Conservation (phyloP, 2,797 vertebrate genomes). For the Rousettus madagascariensis region DNA sequence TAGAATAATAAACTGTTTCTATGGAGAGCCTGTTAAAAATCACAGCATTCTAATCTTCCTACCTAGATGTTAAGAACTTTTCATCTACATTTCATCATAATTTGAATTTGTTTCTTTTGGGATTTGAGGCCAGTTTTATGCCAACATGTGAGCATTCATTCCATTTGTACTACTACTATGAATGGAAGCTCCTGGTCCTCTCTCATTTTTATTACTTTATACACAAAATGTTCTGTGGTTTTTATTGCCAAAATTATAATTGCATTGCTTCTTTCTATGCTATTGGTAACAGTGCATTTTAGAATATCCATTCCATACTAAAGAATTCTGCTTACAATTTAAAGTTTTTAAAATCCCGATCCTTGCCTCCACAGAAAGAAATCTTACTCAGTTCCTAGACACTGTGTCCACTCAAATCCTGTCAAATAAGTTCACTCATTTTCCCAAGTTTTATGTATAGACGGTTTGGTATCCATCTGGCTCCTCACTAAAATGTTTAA, state of each 20-base stretch:
- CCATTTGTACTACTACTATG: neutral
- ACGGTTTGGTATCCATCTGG: neutral
- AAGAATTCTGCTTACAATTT: neutral
- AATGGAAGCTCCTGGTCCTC: neutral
- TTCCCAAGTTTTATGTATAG: neutral
- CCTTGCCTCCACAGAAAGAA: neutral
- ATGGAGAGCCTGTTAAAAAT: neutral
- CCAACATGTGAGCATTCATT: neutral
- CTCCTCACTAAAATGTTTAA: neutral
- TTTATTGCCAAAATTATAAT: neutral
- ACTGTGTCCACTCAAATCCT: neutral
- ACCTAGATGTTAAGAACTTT: neutral
- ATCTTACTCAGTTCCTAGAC: neutral
- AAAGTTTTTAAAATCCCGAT: neutral
- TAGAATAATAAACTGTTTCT: neutral
- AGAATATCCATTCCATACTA: neutral
- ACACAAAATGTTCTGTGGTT: neutral
- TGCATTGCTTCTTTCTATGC: neutral
- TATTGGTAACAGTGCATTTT: neutral
- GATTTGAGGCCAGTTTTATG: neutral
- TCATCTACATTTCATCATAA: neutral
- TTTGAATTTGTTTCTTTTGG: neutral
- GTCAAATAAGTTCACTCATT: neutral
- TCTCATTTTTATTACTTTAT: neutral
- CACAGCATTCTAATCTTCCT: neutral